Base-by-base conservation (phyloP, 2,113 vertebrate species). In the Isichthys henryi region DNA sequence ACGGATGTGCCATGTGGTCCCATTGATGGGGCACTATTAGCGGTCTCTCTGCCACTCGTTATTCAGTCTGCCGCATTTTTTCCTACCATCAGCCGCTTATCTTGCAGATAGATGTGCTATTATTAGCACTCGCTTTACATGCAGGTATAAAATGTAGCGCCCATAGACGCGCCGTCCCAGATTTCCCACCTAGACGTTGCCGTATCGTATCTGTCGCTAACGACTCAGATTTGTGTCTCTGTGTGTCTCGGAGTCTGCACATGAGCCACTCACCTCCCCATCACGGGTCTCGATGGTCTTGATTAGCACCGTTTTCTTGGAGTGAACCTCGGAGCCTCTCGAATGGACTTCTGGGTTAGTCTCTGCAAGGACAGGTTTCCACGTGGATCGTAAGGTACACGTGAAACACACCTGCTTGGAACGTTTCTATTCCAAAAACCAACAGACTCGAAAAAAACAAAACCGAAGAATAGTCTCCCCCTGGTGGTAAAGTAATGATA, bases 231-330 rank as follows among this genome's bases (percentile, higher is more conserved):
- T 5, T 43, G 1, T 21, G 15, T n/a, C n/a, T n/a, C n/a, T 31
- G 23, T 35, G 21, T 3, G 17, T 2, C 13, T 86, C 43, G 48
- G 53, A n/a, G 19, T 49, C 11, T 27, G 52, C 43, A 8, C 27
- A 52, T 27, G 35, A 84, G 8, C 31, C 48, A 0, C 92, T 94
- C 91, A 99, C 98, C 97, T 99, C 97, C 91, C 98, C 98, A 0
- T 98, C 98, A 0, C 97, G 96, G 31, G 97, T 98, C 95, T 99
- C 97, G 0, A 98, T 98, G 91, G 97, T 99, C 93, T 99, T 98
- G 94, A 99, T 98, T 93, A 98, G 97, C 91, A 99, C 97, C 0
- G 97, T 97, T 95, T 98, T 99, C 94, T 99, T 99, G 91, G 97
- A 98, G 91, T 98, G 97, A 89, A 96, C 94, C 92, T 99, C 98